These are phyloP conservation scores for Agrochola lychnidis DNA, from an alignment of 2,888 invertebrate genomes.

Conservation along the genomic window DNA sequence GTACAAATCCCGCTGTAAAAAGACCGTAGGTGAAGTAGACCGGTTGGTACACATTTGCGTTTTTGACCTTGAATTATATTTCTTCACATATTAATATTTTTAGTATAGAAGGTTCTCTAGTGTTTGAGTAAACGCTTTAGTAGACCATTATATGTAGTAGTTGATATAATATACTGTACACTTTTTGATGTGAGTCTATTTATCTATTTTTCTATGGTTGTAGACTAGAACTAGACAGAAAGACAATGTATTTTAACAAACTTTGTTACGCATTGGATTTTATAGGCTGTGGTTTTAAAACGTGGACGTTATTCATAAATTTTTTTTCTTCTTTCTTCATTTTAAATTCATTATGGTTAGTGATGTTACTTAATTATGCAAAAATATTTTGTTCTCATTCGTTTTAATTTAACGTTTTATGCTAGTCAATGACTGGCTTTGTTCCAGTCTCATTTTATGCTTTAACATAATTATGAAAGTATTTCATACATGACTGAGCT, in stretches of 20 bases:
- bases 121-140: conserved; percentile 52
- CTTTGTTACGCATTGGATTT: conserved; percentile 61
- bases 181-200: conserved; percentile 81
- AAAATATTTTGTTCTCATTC: conserved; percentile 32
- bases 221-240: conserved; percentile 70
- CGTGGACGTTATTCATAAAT: conserved; percentile 46
- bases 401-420: conserved; percentile 47
- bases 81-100: conserved; percentile 6
- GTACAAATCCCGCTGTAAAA: neutral
- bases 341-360: conserved; percentile 48
- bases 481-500: conserved; percentile 52
- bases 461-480: conserved; percentile 49
- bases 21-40: neutral
- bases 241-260: conserved; percentile 50
- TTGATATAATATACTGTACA: conserved; percentile 73
- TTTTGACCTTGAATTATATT: neutral
- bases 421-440: conserved; percentile 57
- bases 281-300: conserved; percentile 52
- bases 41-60: neutral
- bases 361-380: conserved; percentile 55
- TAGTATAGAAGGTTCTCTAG: conserved; percentile 25
- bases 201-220: conserved; percentile 79
- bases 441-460: conserved; percentile 44
- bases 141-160: conserved; percentile 50
- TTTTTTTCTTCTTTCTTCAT: conserved; percentile 2